phyloP scores from a whole-genome alignment of 2,888 invertebrate species.

The Oligia strigilis region DNA sequence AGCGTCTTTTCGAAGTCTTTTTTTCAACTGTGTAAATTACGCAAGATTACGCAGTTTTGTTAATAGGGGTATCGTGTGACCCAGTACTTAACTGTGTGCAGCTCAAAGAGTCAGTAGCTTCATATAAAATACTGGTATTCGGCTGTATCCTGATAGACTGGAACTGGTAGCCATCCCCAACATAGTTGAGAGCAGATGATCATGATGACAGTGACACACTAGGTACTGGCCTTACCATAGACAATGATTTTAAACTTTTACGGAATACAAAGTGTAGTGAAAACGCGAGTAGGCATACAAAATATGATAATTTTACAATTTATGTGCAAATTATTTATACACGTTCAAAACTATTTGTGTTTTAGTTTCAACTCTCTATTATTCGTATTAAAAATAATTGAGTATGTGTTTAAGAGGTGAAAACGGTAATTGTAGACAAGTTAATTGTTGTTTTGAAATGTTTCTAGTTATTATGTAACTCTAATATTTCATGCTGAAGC shows the following conservation, averaged over 20 bases:
- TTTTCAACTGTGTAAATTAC: not conserved
- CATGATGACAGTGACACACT: not conserved
- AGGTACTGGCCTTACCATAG: slow-evolving; percentile 1
- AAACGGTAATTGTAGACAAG: slow-evolving; percentile 25
- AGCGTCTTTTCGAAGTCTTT: not conserved
- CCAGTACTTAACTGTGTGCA: not conserved
- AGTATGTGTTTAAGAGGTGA: slow-evolving; percentile 23
- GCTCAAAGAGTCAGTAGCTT: not conserved
- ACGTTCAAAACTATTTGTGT: not conserved
- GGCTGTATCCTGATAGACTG: not conserved
- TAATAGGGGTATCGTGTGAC: too few species aligned
- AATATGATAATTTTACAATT: slow-evolving; percentile 32
- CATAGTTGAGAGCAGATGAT: not conserved
- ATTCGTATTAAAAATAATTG: slow-evolving; percentile 30
- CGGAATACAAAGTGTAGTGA: not conserved
- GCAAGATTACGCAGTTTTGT: not conserved
- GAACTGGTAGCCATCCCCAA: not conserved
- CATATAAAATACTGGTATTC: not conserved
- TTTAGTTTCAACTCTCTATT: slow-evolving; percentile 7
- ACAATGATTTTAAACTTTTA: slow-evolving; percentile 13
- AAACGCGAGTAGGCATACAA: not conserved
- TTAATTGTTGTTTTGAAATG: slow-evolving; percentile 12
- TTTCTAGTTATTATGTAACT: slow-evolving; percentile 12
- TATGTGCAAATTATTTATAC: slow-evolving; percentile 8
- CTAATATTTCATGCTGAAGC: not conserved